Base-by-base conservation (phyloP, 2,797 vertebrate species). In the Adelosebastes latens region DNA sequence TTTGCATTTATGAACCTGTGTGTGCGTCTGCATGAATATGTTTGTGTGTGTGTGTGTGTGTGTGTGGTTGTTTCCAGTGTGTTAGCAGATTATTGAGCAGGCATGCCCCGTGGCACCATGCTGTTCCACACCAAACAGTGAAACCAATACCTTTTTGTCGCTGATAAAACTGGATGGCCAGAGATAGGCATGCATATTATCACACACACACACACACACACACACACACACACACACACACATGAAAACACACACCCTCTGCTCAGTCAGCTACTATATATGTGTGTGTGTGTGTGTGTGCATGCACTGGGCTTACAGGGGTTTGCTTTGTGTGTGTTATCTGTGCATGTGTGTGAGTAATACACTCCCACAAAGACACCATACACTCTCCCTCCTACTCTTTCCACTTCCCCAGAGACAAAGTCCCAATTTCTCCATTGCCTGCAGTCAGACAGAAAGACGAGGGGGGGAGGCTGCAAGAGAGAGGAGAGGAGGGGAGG, bases 181-280 rank as follows among this genome's bases (percentile, higher is more conserved):
- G 82, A 93, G 93, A 95, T 93, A 94, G 82, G 72, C 91, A 92
- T 94, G 91, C 93, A 91, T 93, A 93, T 93, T 93, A 94, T 92
- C 89, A 83, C 72, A 70, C 60, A 60, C 12, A 24, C 69, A 62
- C 65, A 74, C 67, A 77, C 64, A 64, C 75, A 70, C 62, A 69
- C 49, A 77, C 63, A 68, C 88, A 83, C 67, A 70, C 39, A 60
- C 12, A n/a, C 72, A 62, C 59, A 74, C 77, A 70, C 69, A 68
- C 55, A 77, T 60, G 39, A 3, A 42, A 42, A 42, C 2, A 42
- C 39, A 66, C 65, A 78, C 56, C 39, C 14, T 42, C 39, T 31
- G 52, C 71, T 80, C 62, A 73, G 59, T 77, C 72, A 64, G 62
- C 56, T 29, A 53, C 22, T 70, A 36, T 36, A 36, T 36, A 8